phyloP scores from a whole-genome alignment of 92 coral and sea anemone genomes.

The Hydrozoanthus gracilis region DNA sequence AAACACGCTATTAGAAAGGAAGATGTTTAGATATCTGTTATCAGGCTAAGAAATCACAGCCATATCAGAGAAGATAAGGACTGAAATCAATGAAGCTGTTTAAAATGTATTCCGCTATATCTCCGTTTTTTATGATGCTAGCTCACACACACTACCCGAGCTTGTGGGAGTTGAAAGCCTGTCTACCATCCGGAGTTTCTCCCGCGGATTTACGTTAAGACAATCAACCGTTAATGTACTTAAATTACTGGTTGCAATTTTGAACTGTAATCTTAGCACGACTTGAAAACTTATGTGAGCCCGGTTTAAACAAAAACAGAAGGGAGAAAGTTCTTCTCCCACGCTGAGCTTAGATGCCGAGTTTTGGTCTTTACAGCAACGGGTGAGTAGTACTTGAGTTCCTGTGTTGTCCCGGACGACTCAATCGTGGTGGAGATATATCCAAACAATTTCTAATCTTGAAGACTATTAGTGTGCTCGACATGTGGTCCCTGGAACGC shows the following conservation, averaged over 20 bases:
- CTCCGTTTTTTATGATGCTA: background rate
- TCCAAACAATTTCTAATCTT: background rate
- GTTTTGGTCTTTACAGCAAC: background rate
- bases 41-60: conserved; percentile 13
- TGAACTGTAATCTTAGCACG: conserved; percentile 3
- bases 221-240: conserved; percentile 41
- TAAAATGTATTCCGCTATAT: background rate
- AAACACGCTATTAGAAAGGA: background rate
- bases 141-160: too few species aligned
- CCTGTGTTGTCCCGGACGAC: conserved; percentile 9
- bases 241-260: conserved; percentile 16
- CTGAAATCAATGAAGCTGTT: background rate
- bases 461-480: background rate
- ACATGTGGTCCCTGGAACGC: background rate
- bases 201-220: conserved; percentile 25
- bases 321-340: background rate
- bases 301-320: conserved; percentile 13
- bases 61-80: background rate
- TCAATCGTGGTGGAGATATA: background rate
- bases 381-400: background rate
- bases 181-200: background rate
- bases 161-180: conserved; percentile 3
- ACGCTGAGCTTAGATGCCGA: background rate
- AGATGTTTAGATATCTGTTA: conserved; percentile 16
- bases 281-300: background rate